A percentile compares a stretch with the other conserved stretches of the same genome.
Evolutionary conservation across 92 coral and sea anemone genomes (phyloP).

Genomic region (Paragorgia papillata): DNA sequence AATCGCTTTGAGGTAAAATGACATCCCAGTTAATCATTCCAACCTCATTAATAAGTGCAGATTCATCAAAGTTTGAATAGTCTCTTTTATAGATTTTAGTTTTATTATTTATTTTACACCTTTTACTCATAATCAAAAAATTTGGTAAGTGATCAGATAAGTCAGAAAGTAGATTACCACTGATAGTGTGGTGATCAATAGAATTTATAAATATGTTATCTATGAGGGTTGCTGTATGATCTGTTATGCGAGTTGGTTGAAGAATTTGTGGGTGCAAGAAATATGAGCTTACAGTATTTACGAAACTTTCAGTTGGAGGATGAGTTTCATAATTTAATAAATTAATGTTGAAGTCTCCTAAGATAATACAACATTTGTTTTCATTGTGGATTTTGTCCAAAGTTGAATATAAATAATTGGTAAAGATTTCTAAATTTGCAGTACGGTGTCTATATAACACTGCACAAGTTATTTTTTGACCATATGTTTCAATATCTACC

Average conservation of each 20-base stretch:
- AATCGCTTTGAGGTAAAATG: neutral
- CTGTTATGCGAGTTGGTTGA: slow-evolving; percentile 41
- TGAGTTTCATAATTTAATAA: slow-evolving; percentile 21
- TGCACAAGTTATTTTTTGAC: neutral
- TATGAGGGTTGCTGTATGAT: slow-evolving; percentile 38
- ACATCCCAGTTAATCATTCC: slow-evolving; percentile 32
- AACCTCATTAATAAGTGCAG: slow-evolving; percentile 10
- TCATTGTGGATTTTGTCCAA: slow-evolving; percentile 11
- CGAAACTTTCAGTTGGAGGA: slow-evolving; percentile 26
- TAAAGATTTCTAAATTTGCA: slow-evolving; percentile 11
- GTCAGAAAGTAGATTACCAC: slow-evolving; percentile 10
- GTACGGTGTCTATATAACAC: slow-evolving; percentile 30
- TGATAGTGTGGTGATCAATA: slow-evolving; percentile 7
- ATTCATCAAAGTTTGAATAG: slow-evolving; percentile 22
- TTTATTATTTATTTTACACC: neutral
- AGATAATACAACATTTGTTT: slow-evolving; percentile 16
- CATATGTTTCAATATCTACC: neutral
- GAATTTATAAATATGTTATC: slow-evolving; percentile 42
- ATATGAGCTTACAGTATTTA: slow-evolving; percentile 19
- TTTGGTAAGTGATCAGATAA: neutral
- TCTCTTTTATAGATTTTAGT: slow-evolving; percentile 9
- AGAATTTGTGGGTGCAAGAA: slow-evolving; percentile 24
- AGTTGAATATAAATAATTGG: slow-evolving; percentile 20
- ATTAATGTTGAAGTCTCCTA: slow-evolving; percentile 39
- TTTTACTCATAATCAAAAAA: slow-evolving; percentile 27